These are phyloP conservation scores for Myotis myotis DNA, from an alignment of 2,797 vertebrate species.

Conservation along the genomic window DNA sequence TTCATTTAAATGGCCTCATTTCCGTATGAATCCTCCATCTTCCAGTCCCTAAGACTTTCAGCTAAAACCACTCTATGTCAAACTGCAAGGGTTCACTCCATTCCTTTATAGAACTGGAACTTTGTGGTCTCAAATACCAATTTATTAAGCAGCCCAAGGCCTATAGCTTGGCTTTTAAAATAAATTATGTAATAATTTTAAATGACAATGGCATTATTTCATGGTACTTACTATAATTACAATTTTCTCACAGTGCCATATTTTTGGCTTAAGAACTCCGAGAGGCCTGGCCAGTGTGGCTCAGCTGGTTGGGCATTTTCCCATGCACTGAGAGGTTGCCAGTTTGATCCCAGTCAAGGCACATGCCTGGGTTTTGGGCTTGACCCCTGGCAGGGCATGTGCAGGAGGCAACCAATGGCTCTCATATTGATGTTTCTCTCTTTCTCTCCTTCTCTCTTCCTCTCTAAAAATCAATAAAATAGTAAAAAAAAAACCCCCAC, in stretches of 20 bases:
- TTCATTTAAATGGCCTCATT: not conserved
- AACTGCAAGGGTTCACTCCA: not conserved
- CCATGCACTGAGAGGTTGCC: too few species aligned
- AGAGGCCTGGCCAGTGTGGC: not conserved
- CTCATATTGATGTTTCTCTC: too few species aligned
- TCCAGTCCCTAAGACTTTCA: not conserved
- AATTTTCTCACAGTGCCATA: not conserved
- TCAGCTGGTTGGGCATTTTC: too few species aligned
- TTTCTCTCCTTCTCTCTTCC: too few species aligned
- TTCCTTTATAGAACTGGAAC: not conserved
- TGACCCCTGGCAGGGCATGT: too few species aligned
- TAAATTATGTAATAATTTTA: not conserved
- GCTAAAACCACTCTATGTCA: not conserved
- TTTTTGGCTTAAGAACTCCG: constrained; percentile 4
- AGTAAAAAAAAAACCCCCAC: too few species aligned
- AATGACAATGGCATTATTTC: not conserved
- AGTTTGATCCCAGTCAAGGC: too few species aligned
- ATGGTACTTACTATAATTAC: not conserved
- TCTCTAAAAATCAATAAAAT: too few species aligned
- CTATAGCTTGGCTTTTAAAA: not conserved
- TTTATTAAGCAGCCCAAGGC: not conserved
- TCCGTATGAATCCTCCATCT: not conserved
- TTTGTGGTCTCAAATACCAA: not conserved
- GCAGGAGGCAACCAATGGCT: too few species aligned
- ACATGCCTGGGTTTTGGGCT: too few species aligned